These are phyloP conservation scores for Gryllus bimaculatus DNA, from an alignment of 1,140 invertebrate genomes.

Conservation along the genomic window DNA sequence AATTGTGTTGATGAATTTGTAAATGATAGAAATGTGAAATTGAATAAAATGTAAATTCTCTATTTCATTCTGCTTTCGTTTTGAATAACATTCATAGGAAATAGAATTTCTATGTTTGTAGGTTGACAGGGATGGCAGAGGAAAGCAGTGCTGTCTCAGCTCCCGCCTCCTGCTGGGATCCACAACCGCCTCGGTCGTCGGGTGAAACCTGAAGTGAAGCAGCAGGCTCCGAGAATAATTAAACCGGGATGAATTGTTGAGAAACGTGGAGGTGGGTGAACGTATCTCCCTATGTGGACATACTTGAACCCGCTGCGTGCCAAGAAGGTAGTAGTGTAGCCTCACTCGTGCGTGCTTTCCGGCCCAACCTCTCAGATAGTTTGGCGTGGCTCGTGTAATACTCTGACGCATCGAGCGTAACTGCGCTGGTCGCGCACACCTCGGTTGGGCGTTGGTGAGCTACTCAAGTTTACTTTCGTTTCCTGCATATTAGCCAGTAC, in stretches of 20 bases:
- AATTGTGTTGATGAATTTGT: too few relatives aligned
- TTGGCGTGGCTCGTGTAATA: too few relatives aligned
- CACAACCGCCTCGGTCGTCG: slow-evolving; percentile 30
- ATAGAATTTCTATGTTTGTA: not conserved
- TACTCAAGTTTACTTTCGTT: not conserved
- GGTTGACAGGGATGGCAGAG: slow-evolving; percentile 17
- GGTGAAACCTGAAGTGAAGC: slow-evolving; percentile 38
- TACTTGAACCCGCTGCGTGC: slow-evolving; percentile 38
- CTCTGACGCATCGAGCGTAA: too few relatives aligned
- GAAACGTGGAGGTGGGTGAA: slow-evolving; percentile 43
- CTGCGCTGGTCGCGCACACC: not conserved
- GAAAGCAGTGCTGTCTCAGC: slow-evolving; percentile 9
- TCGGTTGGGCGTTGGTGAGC: not conserved
- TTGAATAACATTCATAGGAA: too few relatives aligned
- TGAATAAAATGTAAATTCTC: too few relatives aligned
- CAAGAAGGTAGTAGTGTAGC: slow-evolving; percentile 41
- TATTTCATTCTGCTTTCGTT: too few relatives aligned
- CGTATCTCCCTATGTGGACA: slow-evolving; percentile 44
- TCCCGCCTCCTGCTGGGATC: not conserved
- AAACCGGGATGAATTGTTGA: slow-evolving; percentile 41
- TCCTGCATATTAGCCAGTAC: slow-evolving; percentile 3
- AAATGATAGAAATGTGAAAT: too few relatives aligned
- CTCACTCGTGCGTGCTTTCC: slow-evolving; percentile 33
- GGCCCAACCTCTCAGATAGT: too few relatives aligned
- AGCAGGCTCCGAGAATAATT: slow-evolving; percentile 40